A percentile compares a stretch with the other conserved stretches of the same genome.
phyloP scores from a whole-genome alignment of 1,140 invertebrate species.

The Atta colombica region DNA sequence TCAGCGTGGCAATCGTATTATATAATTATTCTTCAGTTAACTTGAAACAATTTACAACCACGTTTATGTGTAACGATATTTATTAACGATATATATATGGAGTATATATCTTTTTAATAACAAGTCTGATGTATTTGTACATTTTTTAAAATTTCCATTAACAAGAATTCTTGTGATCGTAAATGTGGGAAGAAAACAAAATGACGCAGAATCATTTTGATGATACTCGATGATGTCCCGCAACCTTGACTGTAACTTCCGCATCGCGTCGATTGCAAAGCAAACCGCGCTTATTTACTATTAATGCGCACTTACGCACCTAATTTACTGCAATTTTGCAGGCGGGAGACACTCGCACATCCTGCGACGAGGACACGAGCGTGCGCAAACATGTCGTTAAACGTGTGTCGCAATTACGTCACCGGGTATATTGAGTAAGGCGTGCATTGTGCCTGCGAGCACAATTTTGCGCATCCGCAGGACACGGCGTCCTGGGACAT shows the following conservation, averaged over 20 bases:
- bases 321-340: slow-evolving; percentile 55
- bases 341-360: slow-evolving; percentile 22
- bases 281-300: slow-evolving; percentile 31
- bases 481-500: slow-evolving; percentile 33
- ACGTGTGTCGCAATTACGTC: slow-evolving; percentile 51
- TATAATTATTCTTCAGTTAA: not conserved
- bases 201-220: slow-evolving; percentile 29
- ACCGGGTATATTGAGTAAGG: slow-evolving; percentile 16
- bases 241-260: slow-evolving; percentile 42
- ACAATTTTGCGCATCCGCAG: slow-evolving; percentile 36
- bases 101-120: not conserved
- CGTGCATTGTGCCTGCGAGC: slow-evolving; percentile 12
- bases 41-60: not conserved
- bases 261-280: slow-evolving; percentile 45
- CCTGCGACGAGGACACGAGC: slow-evolving; percentile 29
- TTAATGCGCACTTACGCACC: slow-evolving; percentile 53
- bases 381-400: slow-evolving; percentile 49
- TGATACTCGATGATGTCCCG: not conserved
- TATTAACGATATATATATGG: too few relatives aligned
- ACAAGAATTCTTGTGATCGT: not conserved
- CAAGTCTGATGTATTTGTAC: not conserved
- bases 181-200: slow-evolving; percentile 7
- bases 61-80: not conserved
- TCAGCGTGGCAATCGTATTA: not conserved
- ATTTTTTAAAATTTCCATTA: not conserved